Percentiles rank a stretch among this genome's conserved stretches.
These are phyloP conservation scores for Scaptomyza montana DNA, from an alignment of 1,140 invertebrate genomes.

Conservation along the genomic window DNA sequence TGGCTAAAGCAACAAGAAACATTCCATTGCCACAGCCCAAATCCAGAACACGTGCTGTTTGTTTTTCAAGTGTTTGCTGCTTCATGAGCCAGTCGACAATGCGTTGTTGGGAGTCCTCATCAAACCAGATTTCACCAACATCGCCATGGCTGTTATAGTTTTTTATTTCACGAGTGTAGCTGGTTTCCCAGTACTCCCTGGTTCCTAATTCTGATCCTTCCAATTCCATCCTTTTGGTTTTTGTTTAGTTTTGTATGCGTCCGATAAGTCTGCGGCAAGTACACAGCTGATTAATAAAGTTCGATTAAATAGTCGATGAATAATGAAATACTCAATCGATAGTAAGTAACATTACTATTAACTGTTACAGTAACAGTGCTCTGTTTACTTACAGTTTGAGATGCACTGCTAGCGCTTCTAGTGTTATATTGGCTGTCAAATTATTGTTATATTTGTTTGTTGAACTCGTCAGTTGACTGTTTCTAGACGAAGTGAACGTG, in stretches of 20 bases:
- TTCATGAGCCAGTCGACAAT: constrained; percentile 88
- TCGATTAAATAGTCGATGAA: too few relatives aligned
- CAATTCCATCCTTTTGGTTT: constrained; percentile 84
- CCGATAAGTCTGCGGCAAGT: too few relatives aligned
- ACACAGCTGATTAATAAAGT: too few relatives aligned
- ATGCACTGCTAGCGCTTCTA: constrained; percentile 5
- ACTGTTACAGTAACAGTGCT: constrained; percentile 4
- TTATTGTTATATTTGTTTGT: constrained; percentile 41
- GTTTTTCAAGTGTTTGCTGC: constrained; percentile 74
- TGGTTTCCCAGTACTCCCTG: constrained; percentile 92
- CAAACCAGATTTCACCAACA: constrained; percentile 97
- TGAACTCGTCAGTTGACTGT: constrained; percentile 48
- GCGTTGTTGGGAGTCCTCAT: constrained; percentile 90
- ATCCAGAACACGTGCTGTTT: constrained; percentile 86
- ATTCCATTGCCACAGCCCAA: constrained; percentile 96
- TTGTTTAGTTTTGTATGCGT: not conserved
- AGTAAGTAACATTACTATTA: not conserved
- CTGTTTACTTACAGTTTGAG: constrained; percentile 10
- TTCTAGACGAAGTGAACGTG: constrained; percentile 36
- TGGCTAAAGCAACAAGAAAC: constrained; percentile 90
- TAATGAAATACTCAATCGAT: constrained; percentile 1
- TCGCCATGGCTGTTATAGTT: constrained; percentile 94
- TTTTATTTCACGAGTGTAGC: constrained; percentile 91
- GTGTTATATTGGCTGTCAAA: constrained; percentile 34
- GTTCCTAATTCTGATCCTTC: constrained; percentile 91